Percentiles rank a stretch among this genome's conserved stretches.
These are phyloP conservation scores for Orthosia gothica DNA, from an alignment of 2,888 invertebrate species.

Conservation along the genomic window DNA sequence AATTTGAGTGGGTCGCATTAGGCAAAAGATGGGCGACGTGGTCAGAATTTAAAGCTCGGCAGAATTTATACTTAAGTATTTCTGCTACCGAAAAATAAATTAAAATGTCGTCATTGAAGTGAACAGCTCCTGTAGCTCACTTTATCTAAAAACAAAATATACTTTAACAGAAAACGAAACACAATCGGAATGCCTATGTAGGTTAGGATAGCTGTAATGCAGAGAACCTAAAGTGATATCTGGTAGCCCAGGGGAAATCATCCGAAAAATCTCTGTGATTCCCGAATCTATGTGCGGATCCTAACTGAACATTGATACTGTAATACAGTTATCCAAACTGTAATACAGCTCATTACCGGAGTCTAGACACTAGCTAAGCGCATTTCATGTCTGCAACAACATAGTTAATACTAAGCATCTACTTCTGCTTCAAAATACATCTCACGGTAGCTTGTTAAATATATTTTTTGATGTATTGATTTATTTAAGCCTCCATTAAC, in stretches of 20 bases:
- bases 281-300: slow-evolving; percentile 53
- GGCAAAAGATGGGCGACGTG: slow-evolving; percentile 51
- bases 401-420: slow-evolving; percentile 16
- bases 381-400: slow-evolving; percentile 44
- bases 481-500: slow-evolving; percentile 73
- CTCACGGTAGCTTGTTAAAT: slow-evolving; percentile 23
- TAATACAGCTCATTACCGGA: slow-evolving; percentile 35
- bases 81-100: slow-evolving; percentile 41
- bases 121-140: slow-evolving; percentile 25
- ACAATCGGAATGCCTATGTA: slow-evolving; percentile 11
- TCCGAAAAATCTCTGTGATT: slow-evolving; percentile 73
- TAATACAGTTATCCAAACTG: slow-evolving; percentile 38
- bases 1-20: slow-evolving; percentile 43
- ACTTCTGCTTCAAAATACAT: slow-evolving; percentile 48
- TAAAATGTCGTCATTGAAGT: slow-evolving; percentile 35
- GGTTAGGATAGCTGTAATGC: slow-evolving; percentile 35
- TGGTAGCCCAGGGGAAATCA: slow-evolving; percentile 81
- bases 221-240: slow-evolving; percentile 66
- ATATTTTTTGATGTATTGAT: slow-evolving; percentile 61
- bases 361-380: slow-evolving; percentile 66
- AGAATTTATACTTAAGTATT: slow-evolving; percentile 17
- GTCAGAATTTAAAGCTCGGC: slow-evolving; percentile 37
- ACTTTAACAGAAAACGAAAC: slow-evolving; percentile 26
- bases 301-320: slow-evolving; percentile 31
- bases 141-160: slow-evolving; percentile 19